Conservation (phyloP, 2,113 vertebrate species). For the Sinocyclocheilus rhinocerous region DNA sequence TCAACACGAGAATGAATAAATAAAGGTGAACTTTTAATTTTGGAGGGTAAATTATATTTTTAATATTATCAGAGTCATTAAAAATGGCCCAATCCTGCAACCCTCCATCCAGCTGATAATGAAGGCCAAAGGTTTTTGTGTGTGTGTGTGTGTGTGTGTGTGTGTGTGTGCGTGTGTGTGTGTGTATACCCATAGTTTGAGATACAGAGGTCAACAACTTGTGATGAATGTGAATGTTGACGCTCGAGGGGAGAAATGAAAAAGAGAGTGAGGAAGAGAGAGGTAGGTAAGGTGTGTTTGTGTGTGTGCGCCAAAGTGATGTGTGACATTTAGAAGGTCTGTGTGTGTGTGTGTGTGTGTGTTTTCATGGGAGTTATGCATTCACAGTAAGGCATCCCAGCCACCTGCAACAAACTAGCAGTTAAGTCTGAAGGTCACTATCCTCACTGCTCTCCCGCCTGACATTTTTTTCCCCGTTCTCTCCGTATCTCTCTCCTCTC, state of each 20-base stretch:
- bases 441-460: constrained; percentile 40
- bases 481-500: constrained; percentile 41
- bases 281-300: background rate
- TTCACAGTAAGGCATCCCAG: constrained; percentile 47
- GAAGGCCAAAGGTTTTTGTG: background rate
- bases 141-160: background rate
- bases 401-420: constrained; percentile 36
- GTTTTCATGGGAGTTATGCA: constrained; percentile 22
- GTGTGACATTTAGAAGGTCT: background rate
- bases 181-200: background rate
- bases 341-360: background rate
- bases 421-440: constrained; percentile 33
- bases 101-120: background rate
- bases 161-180: too few species aligned
- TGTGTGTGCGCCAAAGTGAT: background rate
- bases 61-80: background rate
- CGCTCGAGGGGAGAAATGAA: background rate
- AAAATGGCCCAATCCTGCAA: background rate
- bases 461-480: constrained; percentile 31
- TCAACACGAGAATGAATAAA: background rate
- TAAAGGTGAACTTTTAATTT: too few species aligned
- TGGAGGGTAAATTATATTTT: background rate
- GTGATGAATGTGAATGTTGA: constrained; percentile 39
- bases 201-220: constrained; percentile 26
- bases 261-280: background rate